These are phyloP conservation scores for Hyperoplus immaculatus DNA, from an alignment of 2,797 vertebrate species.

Conservation along the genomic window DNA sequence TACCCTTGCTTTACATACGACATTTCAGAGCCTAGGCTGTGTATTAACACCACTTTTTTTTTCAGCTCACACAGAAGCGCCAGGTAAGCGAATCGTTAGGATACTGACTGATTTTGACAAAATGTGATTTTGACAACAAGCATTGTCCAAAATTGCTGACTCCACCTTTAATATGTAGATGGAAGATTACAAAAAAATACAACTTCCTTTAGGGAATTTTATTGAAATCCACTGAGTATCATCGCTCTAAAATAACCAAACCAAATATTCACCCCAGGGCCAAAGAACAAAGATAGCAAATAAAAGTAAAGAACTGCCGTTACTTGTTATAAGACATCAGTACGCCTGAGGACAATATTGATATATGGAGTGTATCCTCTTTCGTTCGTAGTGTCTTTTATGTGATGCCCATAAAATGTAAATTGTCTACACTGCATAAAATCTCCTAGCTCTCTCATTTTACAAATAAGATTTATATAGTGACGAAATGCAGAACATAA, in stretches of 20 bases:
- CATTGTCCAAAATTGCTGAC: too few species aligned
- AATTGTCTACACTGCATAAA: slow-evolving; percentile 25
- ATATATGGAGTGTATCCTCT: slow-evolving; percentile 28
- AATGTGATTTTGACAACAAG: not conserved
- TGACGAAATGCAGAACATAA: not conserved
- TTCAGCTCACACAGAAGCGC: too few species aligned
- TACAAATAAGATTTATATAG: not conserved
- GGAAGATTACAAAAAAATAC: slow-evolving; percentile 25
- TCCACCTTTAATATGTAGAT: slow-evolving; percentile 3
- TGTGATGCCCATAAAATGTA: slow-evolving; percentile 6
- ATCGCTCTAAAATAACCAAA: slow-evolving; percentile 28
- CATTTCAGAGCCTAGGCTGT: too few species aligned
- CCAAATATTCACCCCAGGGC: slow-evolving; percentile 18
- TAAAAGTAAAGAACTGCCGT: slow-evolving; percentile 44
- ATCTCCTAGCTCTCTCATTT: slow-evolving; percentile 5
- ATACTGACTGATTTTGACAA: not conserved
- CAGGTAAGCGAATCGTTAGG: too few species aligned
- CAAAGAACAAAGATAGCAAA: slow-evolving; percentile 41
- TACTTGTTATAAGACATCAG: slow-evolving; percentile 39
- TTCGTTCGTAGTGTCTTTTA: slow-evolving; percentile 6
- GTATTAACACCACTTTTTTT: too few species aligned
- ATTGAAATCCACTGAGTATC: slow-evolving; percentile 29
- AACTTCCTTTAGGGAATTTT: slow-evolving; percentile 24
- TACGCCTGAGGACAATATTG: slow-evolving; percentile 34
- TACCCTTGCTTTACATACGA: too few species aligned